Evolutionary conservation across 2,113 vertebrate genomes (phyloP).

Genomic region (Stegostoma tigrinum): DNA sequence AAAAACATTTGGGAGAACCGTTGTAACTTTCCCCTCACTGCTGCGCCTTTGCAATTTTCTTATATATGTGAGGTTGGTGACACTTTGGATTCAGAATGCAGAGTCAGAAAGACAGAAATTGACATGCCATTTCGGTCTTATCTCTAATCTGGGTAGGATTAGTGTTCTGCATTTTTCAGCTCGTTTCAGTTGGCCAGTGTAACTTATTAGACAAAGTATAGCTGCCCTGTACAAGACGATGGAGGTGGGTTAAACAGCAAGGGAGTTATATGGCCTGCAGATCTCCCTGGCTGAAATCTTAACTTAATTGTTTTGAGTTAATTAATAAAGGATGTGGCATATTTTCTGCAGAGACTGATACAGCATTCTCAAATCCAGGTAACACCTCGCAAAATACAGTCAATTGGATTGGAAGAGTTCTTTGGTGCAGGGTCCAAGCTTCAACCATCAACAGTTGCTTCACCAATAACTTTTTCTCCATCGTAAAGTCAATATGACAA

Average conservation of each 20-base stretch:
- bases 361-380: slow-evolving; percentile 39
- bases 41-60: neutral
- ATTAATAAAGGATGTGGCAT: slow-evolving; percentile 33
- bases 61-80: neutral
- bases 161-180: neutral
- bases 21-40: neutral
- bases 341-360: neutral
- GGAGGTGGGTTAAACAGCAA: neutral
- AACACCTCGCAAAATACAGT: too few species aligned
- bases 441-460: too few species aligned
- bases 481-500: too few species aligned
- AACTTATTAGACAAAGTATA: neutral
- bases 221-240: neutral
- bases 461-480: too few species aligned
- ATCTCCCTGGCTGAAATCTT: neutral
- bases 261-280: neutral
- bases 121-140: neutral
- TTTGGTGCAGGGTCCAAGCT: too few species aligned
- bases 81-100: neutral
- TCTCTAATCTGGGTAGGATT: neutral
- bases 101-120: neutral
- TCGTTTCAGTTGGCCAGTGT: neutral
- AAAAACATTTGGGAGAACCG: neutral
- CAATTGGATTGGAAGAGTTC: too few species aligned
- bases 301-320: neutral